Base-by-base conservation (phyloP, 2,113 vertebrate species). In the Coptodon rendalli region DNA sequence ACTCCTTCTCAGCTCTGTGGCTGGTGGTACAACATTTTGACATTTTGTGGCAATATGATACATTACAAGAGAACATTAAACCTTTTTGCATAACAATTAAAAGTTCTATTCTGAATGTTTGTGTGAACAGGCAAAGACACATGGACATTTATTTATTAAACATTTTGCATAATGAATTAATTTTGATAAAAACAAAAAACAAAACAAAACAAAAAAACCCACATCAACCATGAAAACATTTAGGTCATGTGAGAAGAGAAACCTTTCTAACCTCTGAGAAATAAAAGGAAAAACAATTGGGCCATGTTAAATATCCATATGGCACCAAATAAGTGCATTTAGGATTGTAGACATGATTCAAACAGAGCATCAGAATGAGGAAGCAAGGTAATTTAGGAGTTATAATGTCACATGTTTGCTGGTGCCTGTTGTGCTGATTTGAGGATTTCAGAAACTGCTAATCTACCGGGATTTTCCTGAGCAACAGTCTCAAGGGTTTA, bases 161-260 rank as follows among this genome's bases (percentile, higher is more conserved):
- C 9, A 36, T 63, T 19, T 63, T 63, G 59, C 31, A n/a, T 11
- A 63, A 2, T 45, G 24, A 73, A 73, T 45, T 17, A 5, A 40
- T 68, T 38, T 66, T 9, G 38, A 43, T 73, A 9, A 38, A 43
- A 71, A 24, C 7, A 48, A 48, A 9, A 13, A 12, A 56, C 2
- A 24, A 2, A 13, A 56, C 11, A 54, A 56, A 61, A 61, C 57
- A 56, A 27, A 27, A 34, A 7, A 0, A 0, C 14, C 24, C 59
- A 19, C 12, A 45, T 27, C 22, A 29, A 29, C 43, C 24, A 76
- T 48, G 16, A 29, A 31, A 76, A 50, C 14, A 45, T 45, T 27
- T 45, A 43, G 38, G 40, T 3, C 24, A 29, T 76, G 22, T 76
- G 22, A 76, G 1, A 76, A 29, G 0, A 0, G 8, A 11, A 76